phyloP scores from a whole-genome alignment of 2,113 vertebrate species.

The Loxodonta africana region DNA sequence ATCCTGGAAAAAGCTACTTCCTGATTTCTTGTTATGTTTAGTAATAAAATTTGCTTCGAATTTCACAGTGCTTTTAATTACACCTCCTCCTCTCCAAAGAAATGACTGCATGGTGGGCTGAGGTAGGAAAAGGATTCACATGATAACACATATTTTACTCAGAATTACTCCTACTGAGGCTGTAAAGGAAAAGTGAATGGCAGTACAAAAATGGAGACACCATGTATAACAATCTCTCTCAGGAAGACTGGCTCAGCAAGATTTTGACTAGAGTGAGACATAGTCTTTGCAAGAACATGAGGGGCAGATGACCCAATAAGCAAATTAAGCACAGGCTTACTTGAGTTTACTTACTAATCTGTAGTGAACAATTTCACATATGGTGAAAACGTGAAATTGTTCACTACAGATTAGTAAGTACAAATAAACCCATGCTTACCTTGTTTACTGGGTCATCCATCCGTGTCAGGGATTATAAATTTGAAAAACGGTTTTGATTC shows the following conservation, averaged over 20 bases:
- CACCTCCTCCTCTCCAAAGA: neutral
- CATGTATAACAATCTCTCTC: neutral
- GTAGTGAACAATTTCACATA: too few relatives aligned
- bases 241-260: neutral
- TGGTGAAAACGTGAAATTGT: too few relatives aligned
- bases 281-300: neutral
- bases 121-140: neutral
- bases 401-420: too few relatives aligned
- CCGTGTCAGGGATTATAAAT: too few relatives aligned
- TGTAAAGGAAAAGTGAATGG: neutral
- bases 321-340: too few relatives aligned
- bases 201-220: neutral
- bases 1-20: neutral
- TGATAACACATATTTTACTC: constrained; percentile 12
- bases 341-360: too few relatives aligned
- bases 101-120: neutral
- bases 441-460: too few relatives aligned
- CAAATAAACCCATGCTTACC: too few relatives aligned
- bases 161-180: neutral
- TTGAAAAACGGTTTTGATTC: too few relatives aligned
- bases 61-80: neutral
- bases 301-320: too few relatives aligned
- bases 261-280: neutral
- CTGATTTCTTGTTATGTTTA: neutral
- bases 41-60: constrained; percentile 12